Base-by-base conservation (phyloP, 1,140 invertebrate genomes). In the Cyclina sinensis region DNA sequence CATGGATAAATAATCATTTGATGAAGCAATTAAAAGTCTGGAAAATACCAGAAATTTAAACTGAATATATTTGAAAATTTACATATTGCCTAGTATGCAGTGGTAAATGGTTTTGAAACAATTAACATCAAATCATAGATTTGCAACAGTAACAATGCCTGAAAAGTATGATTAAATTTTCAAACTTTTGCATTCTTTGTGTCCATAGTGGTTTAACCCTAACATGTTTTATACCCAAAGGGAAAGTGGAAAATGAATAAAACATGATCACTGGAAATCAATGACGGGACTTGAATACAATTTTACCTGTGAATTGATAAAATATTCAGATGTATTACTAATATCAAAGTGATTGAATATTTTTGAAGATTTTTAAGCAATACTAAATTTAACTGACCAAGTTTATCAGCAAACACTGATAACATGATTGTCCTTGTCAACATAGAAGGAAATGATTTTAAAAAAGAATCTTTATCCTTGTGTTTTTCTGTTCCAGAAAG, bases 261-360 rank as follows among this genome's bases (percentile, higher is more conserved):
- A 70, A 70, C 65, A 39, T 70, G 65, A 70, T 37, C 9, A 12
- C 3, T 11, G 4, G 12, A 21, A 30, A 65, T 65, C 11, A 27
- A 65, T 65, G 4, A 7, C 12, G 21, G 32, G 14, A 70, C 65
- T 70, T 70, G 3, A 70, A 21, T 37, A 30, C 14, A 70, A 27
- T 18, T 70, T 70, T 70, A 70, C 65, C 9, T 70, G 65, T 70
- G 32, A 70, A 70, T 62, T 70, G 65, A 70, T 70, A 70, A 70
- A 70, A 70, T 37, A 37, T 70, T 70, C 65, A 70, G 16, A 37
- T 21, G 35, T 70, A 70, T 70, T 37, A 37, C 32, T n/a, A 37
- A 18, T 70, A 70, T 70, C 65, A 39, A 70, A 21, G 65, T 70
- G 37, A 70, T 70, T 70, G 65, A 70, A 39, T 70, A 37, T 39